Base-by-base conservation (phyloP, 2,113 vertebrate genomes). In the Cryptomyrus ogoouensis region DNA sequence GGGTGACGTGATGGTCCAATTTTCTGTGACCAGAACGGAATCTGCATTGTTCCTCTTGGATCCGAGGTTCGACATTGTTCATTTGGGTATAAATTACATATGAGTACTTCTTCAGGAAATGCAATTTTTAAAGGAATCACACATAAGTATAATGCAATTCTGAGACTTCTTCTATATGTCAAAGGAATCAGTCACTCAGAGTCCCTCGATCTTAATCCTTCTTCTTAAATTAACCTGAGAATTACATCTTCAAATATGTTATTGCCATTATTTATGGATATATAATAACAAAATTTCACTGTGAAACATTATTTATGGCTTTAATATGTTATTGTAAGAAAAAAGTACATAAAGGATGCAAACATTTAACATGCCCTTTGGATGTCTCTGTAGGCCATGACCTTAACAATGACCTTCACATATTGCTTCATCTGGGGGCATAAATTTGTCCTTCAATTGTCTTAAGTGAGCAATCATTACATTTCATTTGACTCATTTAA, bases 401-500 rank as follows among this genome's bases (percentile, higher is more conserved):
- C 62, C 27, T 70, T 70, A 27, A 31, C 24, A 70, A 31, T 70
- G 62, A 70, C 66, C 13, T 74, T 74, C 66, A 35, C 66, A 35
- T 74, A 35, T 35, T 74, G 66, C 66, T 35, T 39, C 12, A 77
- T 77, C 31, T 15, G 9, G 4, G 3, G 31, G 27, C 66, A 70
- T 70, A 70, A 31, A 70, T 27, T 12, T 31, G 12, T 70, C 8
- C n/a, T 77, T 77, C 31, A 77, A 2, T 35, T 39, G 70, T 77
- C 12, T 17, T 39, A 35, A 74, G 2, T 35, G 13, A 77, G 31
- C 31, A 77, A 17, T 77, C 70, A 5, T 77, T 10, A 39, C 70
- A 77, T 77, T 77, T 35, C 46, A 85, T n/a, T 85, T 85, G 24
- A 49, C 17, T 49, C 83, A 85, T 50, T 85, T 85, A 47, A 85